These are phyloP conservation scores for Autographa gamma DNA, from an alignment of 2,888 invertebrate species.

Conservation along the genomic window DNA sequence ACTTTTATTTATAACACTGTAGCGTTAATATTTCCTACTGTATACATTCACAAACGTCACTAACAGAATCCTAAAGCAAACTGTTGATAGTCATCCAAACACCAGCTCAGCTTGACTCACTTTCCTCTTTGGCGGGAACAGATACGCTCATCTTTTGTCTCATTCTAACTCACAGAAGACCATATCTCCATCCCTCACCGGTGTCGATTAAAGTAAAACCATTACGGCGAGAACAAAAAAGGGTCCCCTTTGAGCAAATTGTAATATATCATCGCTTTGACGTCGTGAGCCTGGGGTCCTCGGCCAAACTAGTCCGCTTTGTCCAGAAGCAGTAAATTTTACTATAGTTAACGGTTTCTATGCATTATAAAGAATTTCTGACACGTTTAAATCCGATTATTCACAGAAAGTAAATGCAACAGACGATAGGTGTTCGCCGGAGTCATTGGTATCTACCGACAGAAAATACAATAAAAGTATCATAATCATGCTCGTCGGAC, in stretches of 20 bases:
- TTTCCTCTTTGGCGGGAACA: slow-evolving; percentile 83
- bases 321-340: slow-evolving; percentile 82
- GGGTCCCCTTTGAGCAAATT: slow-evolving; percentile 88
- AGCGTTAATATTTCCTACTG: background rate
- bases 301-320: slow-evolving; percentile 75
- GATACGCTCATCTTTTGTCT: slow-evolving; percentile 72
- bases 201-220: slow-evolving; percentile 87
- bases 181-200: slow-evolving; percentile 63
- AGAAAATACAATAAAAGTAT: background rate
- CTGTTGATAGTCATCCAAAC: slow-evolving; percentile 84
- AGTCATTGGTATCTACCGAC: background rate
- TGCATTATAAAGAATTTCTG: slow-evolving; percentile 55
- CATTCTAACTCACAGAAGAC: slow-evolving; percentile 58
- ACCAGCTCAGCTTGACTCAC: slow-evolving; percentile 80
- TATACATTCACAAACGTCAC: slow-evolving; percentile 65
- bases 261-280: slow-evolving; percentile 88
- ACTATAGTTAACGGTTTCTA: slow-evolving; percentile 79
- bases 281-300: slow-evolving; percentile 83
- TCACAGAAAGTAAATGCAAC: background rate
- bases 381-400: slow-evolving; percentile 19
- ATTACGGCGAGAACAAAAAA: slow-evolving; percentile 88
- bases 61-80: slow-evolving; percentile 75
- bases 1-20: background rate
- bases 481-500: too few species aligned
- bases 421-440: background rate